phyloP scores from a whole-genome alignment of 1,140 invertebrate species.

The Acromyrmex charruanus region DNA sequence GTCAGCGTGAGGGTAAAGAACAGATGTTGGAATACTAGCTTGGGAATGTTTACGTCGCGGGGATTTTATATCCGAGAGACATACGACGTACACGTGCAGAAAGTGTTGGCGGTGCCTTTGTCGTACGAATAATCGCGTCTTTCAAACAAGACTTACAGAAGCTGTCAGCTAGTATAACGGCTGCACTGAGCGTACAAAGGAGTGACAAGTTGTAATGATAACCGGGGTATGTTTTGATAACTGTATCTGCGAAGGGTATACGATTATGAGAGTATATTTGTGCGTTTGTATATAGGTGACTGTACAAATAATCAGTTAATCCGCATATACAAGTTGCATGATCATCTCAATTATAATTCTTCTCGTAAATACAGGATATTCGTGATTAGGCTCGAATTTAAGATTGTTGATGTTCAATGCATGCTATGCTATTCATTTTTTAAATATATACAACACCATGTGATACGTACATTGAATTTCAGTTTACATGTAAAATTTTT shows the following conservation, averaged over 20 bases:
- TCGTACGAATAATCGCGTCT: conserved; percentile 69
- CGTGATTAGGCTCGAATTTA: background rate
- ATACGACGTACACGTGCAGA: conserved; percentile 73
- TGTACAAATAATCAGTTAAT: conserved; percentile 47
- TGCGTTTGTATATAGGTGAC: background rate
- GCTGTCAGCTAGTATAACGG: conserved; percentile 63
- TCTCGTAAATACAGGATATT: background rate
- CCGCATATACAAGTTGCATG: background rate
- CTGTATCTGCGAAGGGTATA: conserved; percentile 38
- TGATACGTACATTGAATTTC: background rate
- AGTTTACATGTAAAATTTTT: conserved; percentile 4
- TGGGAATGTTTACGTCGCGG: conserved; percentile 75
- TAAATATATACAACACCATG: background rate
- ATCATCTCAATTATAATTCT: conserved; percentile 6
- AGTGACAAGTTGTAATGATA: conserved; percentile 72
- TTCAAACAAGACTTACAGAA: conserved; percentile 73
- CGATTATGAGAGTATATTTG: conserved; percentile 16
- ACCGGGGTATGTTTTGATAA: conserved; percentile 61
- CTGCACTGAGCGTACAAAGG: conserved; percentile 60
- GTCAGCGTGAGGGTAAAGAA: conserved; percentile 63
- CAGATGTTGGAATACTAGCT: conserved; percentile 70
- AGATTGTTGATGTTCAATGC: background rate
- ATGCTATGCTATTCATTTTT: background rate
- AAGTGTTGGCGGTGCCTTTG: conserved; percentile 59
- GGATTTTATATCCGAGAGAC: conserved; percentile 73